Conservation (phyloP, 2,888 invertebrate genomes). For the Chrysodeixis includens region DNA sequence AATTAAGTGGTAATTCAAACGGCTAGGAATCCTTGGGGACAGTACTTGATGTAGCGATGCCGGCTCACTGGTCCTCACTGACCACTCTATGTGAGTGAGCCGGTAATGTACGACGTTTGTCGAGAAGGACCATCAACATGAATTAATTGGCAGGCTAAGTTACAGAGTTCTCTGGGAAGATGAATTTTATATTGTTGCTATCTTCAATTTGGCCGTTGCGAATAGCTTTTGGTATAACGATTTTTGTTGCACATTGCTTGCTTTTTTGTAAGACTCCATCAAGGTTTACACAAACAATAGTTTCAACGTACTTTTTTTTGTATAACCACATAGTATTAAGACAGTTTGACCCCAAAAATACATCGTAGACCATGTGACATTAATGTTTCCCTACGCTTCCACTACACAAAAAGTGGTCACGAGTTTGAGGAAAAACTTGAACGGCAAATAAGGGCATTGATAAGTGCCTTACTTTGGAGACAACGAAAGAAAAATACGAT, state of each 20-base stretch:
- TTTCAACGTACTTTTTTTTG: too few species aligned
- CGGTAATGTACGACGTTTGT: conserved; percentile 28
- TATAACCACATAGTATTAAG: too few species aligned
- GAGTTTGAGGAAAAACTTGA: neutral
- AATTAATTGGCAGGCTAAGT: neutral
- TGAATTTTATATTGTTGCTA: too few species aligned
- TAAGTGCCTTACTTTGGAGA: neutral
- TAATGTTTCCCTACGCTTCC: neutral
- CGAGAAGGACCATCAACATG: neutral
- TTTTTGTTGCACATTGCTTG: too few species aligned
- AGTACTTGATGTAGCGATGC: conserved; percentile 44
- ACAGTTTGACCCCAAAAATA: too few species aligned
- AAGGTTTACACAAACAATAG: too few species aligned
- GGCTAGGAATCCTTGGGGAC: conserved; percentile 45
- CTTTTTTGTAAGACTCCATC: too few species aligned
- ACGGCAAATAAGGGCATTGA: conserved; percentile 1
- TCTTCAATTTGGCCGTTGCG: too few species aligned
- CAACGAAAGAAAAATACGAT: neutral
- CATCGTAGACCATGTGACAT: neutral
- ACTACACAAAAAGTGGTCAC: neutral
- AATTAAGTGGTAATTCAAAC: conserved; percentile 68
- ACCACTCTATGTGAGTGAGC: conserved; percentile 44
- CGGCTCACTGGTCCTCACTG: conserved; percentile 37
- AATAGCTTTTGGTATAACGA: too few species aligned
- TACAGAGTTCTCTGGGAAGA: too few species aligned